Percentiles rank a stretch among this genome's conserved stretches.
These are phyloP conservation scores for Solenopsis fugax DNA, from an alignment of 1,140 invertebrate species.

Conservation along the genomic window DNA sequence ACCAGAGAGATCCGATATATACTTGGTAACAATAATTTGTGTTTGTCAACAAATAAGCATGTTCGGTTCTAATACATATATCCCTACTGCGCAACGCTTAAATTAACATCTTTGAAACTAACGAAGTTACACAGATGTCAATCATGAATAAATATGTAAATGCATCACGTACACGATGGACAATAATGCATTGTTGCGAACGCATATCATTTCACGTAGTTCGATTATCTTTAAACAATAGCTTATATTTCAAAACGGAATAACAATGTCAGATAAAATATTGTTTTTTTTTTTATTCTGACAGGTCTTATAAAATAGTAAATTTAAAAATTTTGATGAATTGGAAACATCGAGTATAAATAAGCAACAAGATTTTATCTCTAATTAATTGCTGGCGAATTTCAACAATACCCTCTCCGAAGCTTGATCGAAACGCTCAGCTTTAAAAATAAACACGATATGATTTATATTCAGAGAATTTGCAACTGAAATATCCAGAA, in stretches of 20 bases:
- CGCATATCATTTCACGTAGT: not conserved
- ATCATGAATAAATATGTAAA: slow-evolving; percentile 26
- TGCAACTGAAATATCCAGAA: not conserved
- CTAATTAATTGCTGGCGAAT: not conserved
- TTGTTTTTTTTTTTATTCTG: not conserved
- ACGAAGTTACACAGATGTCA: slow-evolving; percentile 14
- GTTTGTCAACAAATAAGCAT: not conserved
- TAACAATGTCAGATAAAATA: not conserved
- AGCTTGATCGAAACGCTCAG: not conserved
- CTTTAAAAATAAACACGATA: not conserved
- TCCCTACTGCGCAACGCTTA: not conserved
- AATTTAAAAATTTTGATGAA: not conserved
- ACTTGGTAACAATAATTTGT: not conserved
- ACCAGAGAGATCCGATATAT: slow-evolving; percentile 4
- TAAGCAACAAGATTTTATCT: not conserved
- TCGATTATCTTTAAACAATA: slow-evolving; percentile 6
- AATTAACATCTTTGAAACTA: slow-evolving; percentile 1
- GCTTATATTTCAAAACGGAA: not conserved
- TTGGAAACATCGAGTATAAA: not conserved
- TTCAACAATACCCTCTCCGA: not conserved
- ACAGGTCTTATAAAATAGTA: not conserved
- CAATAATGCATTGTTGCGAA: not conserved
- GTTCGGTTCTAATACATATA: not conserved
- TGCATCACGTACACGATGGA: not conserved
- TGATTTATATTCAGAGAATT: not conserved